A percentile compares a stretch with the other conserved stretches of the same genome.
phyloP scores from a whole-genome alignment of 2,888 invertebrate genomes.

The Eupsilia transversa region DNA sequence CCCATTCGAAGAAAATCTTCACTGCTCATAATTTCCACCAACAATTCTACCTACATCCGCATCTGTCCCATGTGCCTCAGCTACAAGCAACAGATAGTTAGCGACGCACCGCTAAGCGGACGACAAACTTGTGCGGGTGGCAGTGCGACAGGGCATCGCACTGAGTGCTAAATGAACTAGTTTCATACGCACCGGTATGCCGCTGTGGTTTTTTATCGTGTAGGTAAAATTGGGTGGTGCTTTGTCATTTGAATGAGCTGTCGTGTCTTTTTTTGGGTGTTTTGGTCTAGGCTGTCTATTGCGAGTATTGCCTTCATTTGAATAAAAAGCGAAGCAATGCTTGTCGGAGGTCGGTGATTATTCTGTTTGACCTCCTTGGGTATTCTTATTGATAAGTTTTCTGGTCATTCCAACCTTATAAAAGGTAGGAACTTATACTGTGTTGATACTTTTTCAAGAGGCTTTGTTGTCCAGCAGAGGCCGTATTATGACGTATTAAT shows the following conservation, averaged over 20 bases:
- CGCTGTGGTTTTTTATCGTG: conserved; percentile 55
- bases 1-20: neutral
- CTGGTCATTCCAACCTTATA: neutral
- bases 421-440: neutral
- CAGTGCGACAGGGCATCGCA: conserved; percentile 85
- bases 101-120: conserved; percentile 85
- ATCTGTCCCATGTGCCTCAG: conserved; percentile 56
- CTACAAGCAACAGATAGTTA: conserved; percentile 82
- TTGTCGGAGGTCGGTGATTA: neutral
- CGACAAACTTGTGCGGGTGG: conserved; percentile 87
- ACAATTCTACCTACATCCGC: conserved; percentile 56
- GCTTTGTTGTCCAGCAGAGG: too few relatives aligned
- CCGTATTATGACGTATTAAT: too few relatives aligned
- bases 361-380: neutral
- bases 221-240: conserved; percentile 60
- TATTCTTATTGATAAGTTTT: neutral
- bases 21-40: neutral
- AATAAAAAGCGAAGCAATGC: neutral
- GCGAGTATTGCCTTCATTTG: neutral
- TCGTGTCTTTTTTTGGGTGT: conserved; percentile 48
- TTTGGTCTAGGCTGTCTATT: conserved; percentile 15
- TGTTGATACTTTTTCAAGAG: neutral
- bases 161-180: conserved; percentile 88
- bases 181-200: conserved; percentile 74
- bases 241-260: conserved; percentile 33